Evolutionary conservation across 2,797 vertebrate genomes (phyloP).

Genomic region (Lagodon rhomboides): DNA sequence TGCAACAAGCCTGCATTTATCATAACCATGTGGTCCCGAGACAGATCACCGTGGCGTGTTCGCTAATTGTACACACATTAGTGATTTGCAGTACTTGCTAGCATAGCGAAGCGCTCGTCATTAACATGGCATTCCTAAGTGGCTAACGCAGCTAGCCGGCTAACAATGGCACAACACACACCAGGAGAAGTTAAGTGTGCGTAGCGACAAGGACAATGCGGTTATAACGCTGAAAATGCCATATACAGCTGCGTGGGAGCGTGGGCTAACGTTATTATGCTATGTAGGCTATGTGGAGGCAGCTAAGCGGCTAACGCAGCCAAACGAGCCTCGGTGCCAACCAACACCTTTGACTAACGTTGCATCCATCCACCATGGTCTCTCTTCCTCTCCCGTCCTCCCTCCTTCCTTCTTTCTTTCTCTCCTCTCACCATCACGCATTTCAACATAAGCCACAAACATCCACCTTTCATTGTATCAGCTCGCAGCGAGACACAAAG

Average conservation of each 20-base stretch:
- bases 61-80: background rate
- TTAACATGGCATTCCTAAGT: slow-evolving; percentile 48
- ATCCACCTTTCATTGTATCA: slow-evolving; percentile 43
- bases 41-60: background rate
- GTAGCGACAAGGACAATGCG: slow-evolving; percentile 20
- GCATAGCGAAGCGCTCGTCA: slow-evolving; percentile 50
- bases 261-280: slow-evolving; percentile 1
- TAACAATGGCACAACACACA: slow-evolving; percentile 65
- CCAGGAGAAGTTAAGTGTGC: slow-evolving; percentile 17
- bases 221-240: background rate
- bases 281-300: slow-evolving; percentile 1
- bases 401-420: slow-evolving; percentile 16
- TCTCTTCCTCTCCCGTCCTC: slow-evolving; percentile 29
- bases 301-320: slow-evolving; percentile 48
- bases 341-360: slow-evolving; percentile 41
- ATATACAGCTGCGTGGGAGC: background rate
- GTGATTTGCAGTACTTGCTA: slow-evolving; percentile 48
- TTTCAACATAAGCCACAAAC: slow-evolving; percentile 21
- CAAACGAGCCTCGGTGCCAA: slow-evolving; percentile 28
- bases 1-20: background rate
- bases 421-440: slow-evolving; percentile 44
- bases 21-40: background rate
- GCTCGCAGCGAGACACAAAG: slow-evolving; percentile 9
- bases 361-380: slow-evolving; percentile 64
- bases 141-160: slow-evolving; percentile 68